Base-by-base conservation (phyloP, 2,888 invertebrate species). In the Lamproptera curius region DNA sequence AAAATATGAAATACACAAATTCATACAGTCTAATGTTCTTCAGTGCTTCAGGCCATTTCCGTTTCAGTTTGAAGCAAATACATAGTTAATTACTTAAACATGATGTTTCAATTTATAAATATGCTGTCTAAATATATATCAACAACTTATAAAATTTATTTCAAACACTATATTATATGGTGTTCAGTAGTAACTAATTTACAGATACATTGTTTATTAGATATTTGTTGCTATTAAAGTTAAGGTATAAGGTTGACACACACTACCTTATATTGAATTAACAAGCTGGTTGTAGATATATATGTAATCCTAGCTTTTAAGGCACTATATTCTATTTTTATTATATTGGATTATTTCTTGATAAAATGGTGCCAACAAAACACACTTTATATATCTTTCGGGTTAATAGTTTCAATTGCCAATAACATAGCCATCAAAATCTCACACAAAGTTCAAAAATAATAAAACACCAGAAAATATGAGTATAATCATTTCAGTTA, bases 271-370 rank as follows among this genome's bases (percentile, higher is more conserved):
- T 11, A 11, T 31, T 31, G 31, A 11, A 11, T 31, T 11, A 31
- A 31, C 31, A 31, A n/a, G 13, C 31, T 31, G 31, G 11, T 11
- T 31, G n/a, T 11, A 31, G 28, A 8, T 28, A n/a, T n/a, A n/a
- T n/a, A 14, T 23, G 35, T 20, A 26, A 16, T 26, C 10, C 16
- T 16, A 43, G 16, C 37, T 28, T 44, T 43, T 47, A 47, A 47
- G 47, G 47, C 47, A 47, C 47, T 47, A 42, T 42, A 28, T 37
- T 20, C 34, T 14, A 37, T 44, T 39, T 15, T 14, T 13, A 41
- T 13, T 28, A 10, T 28, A 31, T 9, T 31, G 9, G n/a, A 6
- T 28, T 10, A 28, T 31, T n/a, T 2, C n/a, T n/a, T n/a, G n/a
- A n/a, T 11, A 31, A 31, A 31, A 31, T 31, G n/a, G 31, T 31